A percentile compares a stretch with the other conserved stretches of the same genome.
Conservation (phyloP, 1,140 invertebrate species). For the Bathynomus jamesi region DNA sequence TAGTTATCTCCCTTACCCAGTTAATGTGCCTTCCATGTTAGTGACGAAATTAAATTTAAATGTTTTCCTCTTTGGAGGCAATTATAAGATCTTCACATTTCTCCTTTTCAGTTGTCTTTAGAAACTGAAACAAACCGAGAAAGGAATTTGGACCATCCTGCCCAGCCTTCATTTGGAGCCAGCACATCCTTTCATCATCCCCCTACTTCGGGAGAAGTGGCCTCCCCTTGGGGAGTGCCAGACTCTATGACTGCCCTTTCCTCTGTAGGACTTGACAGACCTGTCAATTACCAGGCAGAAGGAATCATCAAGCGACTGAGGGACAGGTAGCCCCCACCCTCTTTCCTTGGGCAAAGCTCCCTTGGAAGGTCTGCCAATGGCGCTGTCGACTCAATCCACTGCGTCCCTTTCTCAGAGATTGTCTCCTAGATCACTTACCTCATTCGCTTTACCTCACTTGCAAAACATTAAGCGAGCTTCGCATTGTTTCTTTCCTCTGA, state of each 20-base stretch:
- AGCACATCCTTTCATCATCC: not conserved
- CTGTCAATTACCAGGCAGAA: conserved; percentile 34
- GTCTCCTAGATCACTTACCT: not conserved
- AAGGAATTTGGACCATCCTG: not conserved
- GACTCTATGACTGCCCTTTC: conserved; percentile 17
- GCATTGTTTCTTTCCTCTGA: too few species aligned
- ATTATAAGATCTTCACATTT: too few species aligned
- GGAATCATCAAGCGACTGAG: conserved; percentile 50
- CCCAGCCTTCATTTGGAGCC: not conserved
- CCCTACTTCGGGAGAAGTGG: not conserved
- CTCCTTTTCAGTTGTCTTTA: not conserved
- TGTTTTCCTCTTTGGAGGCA: too few species aligned
- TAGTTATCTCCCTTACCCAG: too few species aligned
- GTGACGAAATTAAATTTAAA: too few species aligned
- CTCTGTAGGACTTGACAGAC: conserved; percentile 14
- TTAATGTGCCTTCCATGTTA: too few species aligned
- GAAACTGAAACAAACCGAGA: conserved; percentile 16
- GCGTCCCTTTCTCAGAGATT: not conserved
- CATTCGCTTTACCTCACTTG: too few species aligned
- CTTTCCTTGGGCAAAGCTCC: not conserved
- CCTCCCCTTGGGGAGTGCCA: conserved; percentile 5
- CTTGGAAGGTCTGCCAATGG: not conserved
- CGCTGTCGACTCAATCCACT: not conserved
- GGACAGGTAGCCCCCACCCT: conserved; percentile 46
- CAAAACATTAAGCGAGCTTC: too few species aligned